Base-by-base conservation (phyloP, 1,140 invertebrate genomes). In the Cherax quadricarinatus region DNA sequence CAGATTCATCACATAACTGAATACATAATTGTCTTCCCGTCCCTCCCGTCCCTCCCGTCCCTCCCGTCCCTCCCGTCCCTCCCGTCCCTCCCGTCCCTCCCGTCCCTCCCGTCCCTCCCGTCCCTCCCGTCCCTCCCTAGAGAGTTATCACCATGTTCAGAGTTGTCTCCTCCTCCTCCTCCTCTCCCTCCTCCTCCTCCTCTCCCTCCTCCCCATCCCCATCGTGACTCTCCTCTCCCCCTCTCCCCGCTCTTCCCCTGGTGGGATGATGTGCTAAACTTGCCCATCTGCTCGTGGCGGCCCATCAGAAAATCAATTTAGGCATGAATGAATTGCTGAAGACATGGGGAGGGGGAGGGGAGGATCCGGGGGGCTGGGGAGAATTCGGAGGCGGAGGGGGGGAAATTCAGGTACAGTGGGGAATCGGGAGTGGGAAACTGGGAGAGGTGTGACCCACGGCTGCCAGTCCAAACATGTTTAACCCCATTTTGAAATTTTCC, bases 271-370 rank as follows among this genome's bases (percentile, higher is more conserved):
- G 18, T 12, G 62, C 21, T 18, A 21, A 66, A 66, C 62, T 18
- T 57, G 9, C 62, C 62, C 21, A 21, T 66, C 16, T 66, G 62
- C 14, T 66, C 16, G 12, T 81, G 79, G 48, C 51, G 48, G 30
- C 79, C 14, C 80, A 57, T 81, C 79, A 75, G 70, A 30, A 75
- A 75, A 75, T 75, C 70, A 75, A 75, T 75, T 75, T 75, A 30
- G 24, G 24, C n/a, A 75, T 75, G 70, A 75, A 75, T 75, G 70
- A 75, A 30, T 75, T 10, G 24, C 6, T 30, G n/a, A 75, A 75
- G 70, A 75, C 24, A 30, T 75, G 9, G 53, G 9, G 53, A 9
- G 53, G 3, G 53, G 14, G 14, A 41, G 30, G 30, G 30, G n/a
- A n/a, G 30, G 30, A 41, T 41, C 30, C 30, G 0, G 30, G 30